Percentiles rank a stretch among this genome's conserved stretches.
These are phyloP conservation scores for Paracyclopina nana DNA, from an alignment of 1,140 invertebrate species.

Conservation along the genomic window DNA sequence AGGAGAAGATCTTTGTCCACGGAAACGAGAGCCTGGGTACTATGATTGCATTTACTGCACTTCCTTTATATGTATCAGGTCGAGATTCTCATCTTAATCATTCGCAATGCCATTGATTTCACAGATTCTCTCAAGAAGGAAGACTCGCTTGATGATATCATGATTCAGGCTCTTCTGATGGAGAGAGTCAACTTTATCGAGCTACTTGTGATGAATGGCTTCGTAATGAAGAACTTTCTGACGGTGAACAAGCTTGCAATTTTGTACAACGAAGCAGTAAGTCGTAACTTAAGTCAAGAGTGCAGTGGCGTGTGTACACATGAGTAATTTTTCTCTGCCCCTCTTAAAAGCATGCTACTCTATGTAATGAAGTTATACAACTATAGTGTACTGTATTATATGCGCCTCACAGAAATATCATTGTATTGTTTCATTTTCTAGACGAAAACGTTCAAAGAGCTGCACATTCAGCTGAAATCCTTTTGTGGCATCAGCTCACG, in stretches of 20 bases:
- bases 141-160: slow-evolving; percentile 26
- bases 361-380: no score
- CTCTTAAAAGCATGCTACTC: background rate
- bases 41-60: no score
- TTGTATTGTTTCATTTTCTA: no score
- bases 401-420: no score
- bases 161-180: slow-evolving; percentile 28
- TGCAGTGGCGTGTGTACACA: slow-evolving; percentile 19
- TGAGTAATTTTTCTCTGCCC: slow-evolving; percentile 15
- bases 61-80: no score
- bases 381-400: no score
- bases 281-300: slow-evolving; percentile 13
- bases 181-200: slow-evolving; percentile 29
- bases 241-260: slow-evolving; percentile 24
- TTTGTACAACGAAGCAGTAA: slow-evolving; percentile 25
- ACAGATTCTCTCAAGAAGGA: background rate
- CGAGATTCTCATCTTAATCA: slow-evolving; percentile 10
- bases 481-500: background rate
- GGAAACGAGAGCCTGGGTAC: slow-evolving; percentile 2
- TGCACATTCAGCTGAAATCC: background rate
- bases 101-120: slow-evolving; percentile 1
- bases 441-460: no score
- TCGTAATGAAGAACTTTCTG: slow-evolving; percentile 28
- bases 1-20: slow-evolving; percentile 8
- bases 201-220: slow-evolving; percentile 28